Percentiles rank a stretch among this genome's conserved stretches.
Conservation (phyloP, 2,797 vertebrate genomes). For the Crenichthys baileyi region DNA sequence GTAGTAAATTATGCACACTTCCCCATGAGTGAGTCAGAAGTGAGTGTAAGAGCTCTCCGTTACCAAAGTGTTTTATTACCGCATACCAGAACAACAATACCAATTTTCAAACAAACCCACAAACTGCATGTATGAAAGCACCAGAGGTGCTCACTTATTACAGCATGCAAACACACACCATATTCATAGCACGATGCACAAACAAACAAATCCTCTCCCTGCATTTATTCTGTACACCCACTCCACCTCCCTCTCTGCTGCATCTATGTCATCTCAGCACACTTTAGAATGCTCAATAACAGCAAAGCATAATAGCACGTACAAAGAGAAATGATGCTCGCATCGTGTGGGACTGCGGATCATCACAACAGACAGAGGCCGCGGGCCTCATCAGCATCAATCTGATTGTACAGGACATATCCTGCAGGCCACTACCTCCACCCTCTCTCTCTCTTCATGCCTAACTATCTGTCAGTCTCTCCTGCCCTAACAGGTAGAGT, state of each 20-base stretch:
- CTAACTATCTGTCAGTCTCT: conserved; percentile 35
- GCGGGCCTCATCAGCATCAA: conserved; percentile 68
- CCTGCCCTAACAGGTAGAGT: conserved; percentile 62
- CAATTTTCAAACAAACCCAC: conserved; percentile 21
- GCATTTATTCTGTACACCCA: conserved; percentile 43
- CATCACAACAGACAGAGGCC: conserved; percentile 48
- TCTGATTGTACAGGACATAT: conserved; percentile 66
- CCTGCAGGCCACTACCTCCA: conserved; percentile 40
- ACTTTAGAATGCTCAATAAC: conserved; percentile 50
- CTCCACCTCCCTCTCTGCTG: conserved; percentile 27
- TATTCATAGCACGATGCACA: conserved; percentile 36
- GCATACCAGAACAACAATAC: conserved; percentile 26
- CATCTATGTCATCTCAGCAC: conserved; percentile 45
- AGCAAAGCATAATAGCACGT: conserved; percentile 49
- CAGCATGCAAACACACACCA: conserved; percentile 13
- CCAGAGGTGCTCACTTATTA: conserved; percentile 21
- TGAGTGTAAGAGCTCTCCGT: conserved; percentile 32
- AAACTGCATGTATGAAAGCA: conserved; percentile 25
- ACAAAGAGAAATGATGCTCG: conserved; percentile 58
- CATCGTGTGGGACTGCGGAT: conserved; percentile 38
- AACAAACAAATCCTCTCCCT: conserved; percentile 51
- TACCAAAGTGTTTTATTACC: conserved; percentile 27
- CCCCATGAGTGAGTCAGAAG: conserved; percentile 63
- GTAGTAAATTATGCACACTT: conserved; percentile 78
- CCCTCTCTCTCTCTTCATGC: conserved; percentile 13